These are phyloP conservation scores for Egretta garzetta DNA, from an alignment of 2,113 vertebrate genomes.

Conservation along the genomic window DNA sequence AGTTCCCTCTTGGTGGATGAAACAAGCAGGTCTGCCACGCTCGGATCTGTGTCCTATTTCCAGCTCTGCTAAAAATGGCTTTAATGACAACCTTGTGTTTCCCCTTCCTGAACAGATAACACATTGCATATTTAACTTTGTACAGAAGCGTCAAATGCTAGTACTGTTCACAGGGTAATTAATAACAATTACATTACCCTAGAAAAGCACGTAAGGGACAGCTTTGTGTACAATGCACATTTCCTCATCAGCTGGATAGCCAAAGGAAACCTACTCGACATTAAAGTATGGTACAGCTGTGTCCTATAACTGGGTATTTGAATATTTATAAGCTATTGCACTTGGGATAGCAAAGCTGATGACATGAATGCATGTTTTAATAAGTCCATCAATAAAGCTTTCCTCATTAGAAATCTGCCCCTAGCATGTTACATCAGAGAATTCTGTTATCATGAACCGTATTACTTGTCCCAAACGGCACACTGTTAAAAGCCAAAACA, in stretches of 20 bases:
- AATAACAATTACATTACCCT: neutral
- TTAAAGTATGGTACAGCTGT: neutral
- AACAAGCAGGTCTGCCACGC: neutral
- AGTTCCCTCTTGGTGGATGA: neutral
- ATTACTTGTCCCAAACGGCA: neutral
- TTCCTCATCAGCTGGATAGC: neutral
- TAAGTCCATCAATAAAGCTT: neutral
- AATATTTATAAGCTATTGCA: conserved; percentile 6
- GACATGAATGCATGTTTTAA: neutral
- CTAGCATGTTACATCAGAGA: neutral
- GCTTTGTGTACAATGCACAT: neutral
- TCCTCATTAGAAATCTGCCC: neutral
- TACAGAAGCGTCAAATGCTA: neutral
- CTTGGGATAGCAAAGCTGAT: neutral
- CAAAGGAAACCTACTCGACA: neutral
- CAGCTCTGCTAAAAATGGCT: neutral
- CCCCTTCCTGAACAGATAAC: neutral
- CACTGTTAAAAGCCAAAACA: neutral
- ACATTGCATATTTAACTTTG: neutral
- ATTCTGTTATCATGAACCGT: neutral
- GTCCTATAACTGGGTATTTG: neutral
- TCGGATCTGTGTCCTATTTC: neutral
- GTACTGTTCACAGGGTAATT: neutral
- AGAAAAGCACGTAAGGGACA: neutral
- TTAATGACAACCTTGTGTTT: neutral